Conservation (phyloP, 2,888 invertebrate species). For the Lordiphosa fenestrarum region DNA sequence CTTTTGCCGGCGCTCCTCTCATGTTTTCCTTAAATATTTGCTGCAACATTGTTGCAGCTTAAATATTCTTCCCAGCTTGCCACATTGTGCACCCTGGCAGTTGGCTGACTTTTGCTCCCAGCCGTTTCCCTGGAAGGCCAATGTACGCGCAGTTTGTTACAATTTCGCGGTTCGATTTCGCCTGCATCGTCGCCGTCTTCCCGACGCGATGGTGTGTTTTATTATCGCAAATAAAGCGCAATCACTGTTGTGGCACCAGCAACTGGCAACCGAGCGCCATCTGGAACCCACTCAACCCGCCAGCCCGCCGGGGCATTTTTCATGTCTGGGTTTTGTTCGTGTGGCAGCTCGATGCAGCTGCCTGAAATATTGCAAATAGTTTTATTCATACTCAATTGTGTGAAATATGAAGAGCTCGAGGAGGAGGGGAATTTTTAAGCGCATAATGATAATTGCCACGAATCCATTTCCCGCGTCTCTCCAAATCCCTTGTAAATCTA, state of each 20-base stretch:
- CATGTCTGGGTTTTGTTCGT: slow-evolving; percentile 51
- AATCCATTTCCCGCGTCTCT: slow-evolving; percentile 49
- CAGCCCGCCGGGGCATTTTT: slow-evolving; percentile 30
- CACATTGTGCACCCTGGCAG: slow-evolving; percentile 49
- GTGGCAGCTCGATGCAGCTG: slow-evolving; percentile 44
- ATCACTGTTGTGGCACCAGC: slow-evolving; percentile 72
- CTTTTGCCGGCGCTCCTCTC: slow-evolving; percentile 66
- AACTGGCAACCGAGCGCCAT: slow-evolving; percentile 21
- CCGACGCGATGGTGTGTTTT: slow-evolving; percentile 72
- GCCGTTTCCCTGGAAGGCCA: slow-evolving; percentile 50
- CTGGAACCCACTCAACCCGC: slow-evolving; percentile 13
- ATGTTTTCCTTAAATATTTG: slow-evolving; percentile 73
- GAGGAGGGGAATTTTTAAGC: slow-evolving; percentile 9
- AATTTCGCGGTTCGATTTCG: slow-evolving; percentile 70
- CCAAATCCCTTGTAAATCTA: slow-evolving; percentile 51
- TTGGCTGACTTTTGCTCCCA: slow-evolving; percentile 56
- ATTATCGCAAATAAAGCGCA: slow-evolving; percentile 77
- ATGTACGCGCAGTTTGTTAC: slow-evolving; percentile 69
- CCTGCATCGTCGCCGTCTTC: slow-evolving; percentile 34
- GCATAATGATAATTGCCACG: slow-evolving; percentile 51
- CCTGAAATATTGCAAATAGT: slow-evolving; percentile 73
- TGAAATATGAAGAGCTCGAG: slow-evolving; percentile 51
- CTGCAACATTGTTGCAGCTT: slow-evolving; percentile 66
- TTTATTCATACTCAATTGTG: slow-evolving; percentile 67
- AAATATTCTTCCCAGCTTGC: slow-evolving; percentile 64